Evolutionary conservation across 2,113 vertebrate genomes (phyloP), one percentile per base, ranked within the genome.

Genomic region (Polypterus senegalus): DNA sequence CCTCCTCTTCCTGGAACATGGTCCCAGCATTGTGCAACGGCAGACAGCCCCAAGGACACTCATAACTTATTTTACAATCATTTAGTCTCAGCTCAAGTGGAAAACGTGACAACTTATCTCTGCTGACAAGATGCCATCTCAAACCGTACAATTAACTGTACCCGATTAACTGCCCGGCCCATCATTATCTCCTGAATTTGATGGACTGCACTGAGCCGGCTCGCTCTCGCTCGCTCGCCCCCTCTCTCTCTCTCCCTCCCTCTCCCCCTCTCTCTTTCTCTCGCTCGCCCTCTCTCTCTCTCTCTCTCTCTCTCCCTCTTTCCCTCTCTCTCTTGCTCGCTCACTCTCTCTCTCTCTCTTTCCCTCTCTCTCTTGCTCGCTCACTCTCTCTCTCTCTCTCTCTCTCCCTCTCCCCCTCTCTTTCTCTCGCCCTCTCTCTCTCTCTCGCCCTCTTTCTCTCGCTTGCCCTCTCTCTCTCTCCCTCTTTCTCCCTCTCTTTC

Each of bases 41-140:
- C 88, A 89, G 86, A 88, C 88, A 87, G 88, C 91, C 94, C 89
- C 91, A 93, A 97, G 94, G 94, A 97, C 92, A 86, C 87, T 88
- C 92, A 91, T 95, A 95, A 98, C 92, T 98, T 97, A 93, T 91
- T 94, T 92, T 92, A 95, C 91, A 91, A 93, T 92, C 92, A 90
- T 96, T 97, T 96, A 95, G 93, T 93, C 93, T 96, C 91, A 93
- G 92, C 90, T 95, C 91, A 92, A 97, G 90, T 97, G 92, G 92
- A 94, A 97, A 96, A 94, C 88, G 86, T 94, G 92, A 94, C 92
- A 93, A 98, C 93, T 97, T 91, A 97, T 95, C 92, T 93, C 89
- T 84, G 88, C 88, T 95, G 93, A 97, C 93, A 94, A 89, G 85
- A 94, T 79, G 90, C 88, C 87, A 79, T 85, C 88, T 89, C 86